Base-by-base conservation (phyloP, 2,113 vertebrate species). In the Mobula birostris region DNA sequence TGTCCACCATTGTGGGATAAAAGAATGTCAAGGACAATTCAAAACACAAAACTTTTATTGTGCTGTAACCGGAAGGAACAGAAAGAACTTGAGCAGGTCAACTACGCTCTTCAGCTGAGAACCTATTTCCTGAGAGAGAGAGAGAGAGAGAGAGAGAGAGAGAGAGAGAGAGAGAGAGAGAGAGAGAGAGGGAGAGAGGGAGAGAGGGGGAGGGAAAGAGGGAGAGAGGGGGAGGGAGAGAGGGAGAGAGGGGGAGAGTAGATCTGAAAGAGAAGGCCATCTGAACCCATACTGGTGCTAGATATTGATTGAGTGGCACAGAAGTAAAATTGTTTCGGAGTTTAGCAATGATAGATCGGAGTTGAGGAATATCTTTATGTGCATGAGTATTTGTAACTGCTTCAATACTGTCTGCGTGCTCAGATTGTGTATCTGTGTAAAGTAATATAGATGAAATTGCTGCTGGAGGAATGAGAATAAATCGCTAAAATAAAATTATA, bases 1-100 rank as follows among this genome's bases (percentile, higher is more conserved):
- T 96, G 97, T 98, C 97, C 98, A 98, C 97, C 97, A 96, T 97
- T 97, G 97, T 98, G 97, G 98, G 98, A 98, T 97, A 97, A 97
- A 98, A 98, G 98, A 98, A 98, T 98, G 98, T 98, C 98, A 99
- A 99, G 98, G 98, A 99, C 98, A 97, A 97, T 97, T 97, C 97
- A 97, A 96, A 97, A 96, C 97, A 97, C 96, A 97, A 97, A 97
- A 97, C 97, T 97, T 96, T 97, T 97, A 98, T 97, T 97, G 97
- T 97, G 97, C 97, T 97, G 96, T 95, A 96, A 97, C 97, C 97
- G 97, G 97, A 97, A 97, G 96, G 97, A 97, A 97, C 97, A 97
- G 97, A 97, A 96, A 97, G 97, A 97, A 97, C 96, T 97, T 96
- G 70, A 93, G 40, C 91, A 93, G 91, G 91, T 93, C 91, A 96